Evolutionary conservation across 2,797 vertebrate species (phyloP).

Genomic region (Myotis vivesi): DNA sequence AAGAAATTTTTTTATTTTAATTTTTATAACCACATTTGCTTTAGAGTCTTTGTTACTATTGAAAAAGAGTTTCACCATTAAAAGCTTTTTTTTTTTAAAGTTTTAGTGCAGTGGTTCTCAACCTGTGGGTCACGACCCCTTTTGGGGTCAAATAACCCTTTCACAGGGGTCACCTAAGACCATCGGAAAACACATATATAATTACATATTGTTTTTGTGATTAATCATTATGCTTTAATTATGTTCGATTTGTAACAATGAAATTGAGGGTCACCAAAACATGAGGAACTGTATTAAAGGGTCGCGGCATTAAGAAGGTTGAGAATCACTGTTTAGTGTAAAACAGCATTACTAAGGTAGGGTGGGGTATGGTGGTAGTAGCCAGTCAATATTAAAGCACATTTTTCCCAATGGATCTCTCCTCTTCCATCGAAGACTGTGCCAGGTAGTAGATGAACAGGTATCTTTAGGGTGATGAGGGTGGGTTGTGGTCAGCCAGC

Average conservation of each 20-base stretch:
- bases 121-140: too few species aligned
- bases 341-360: neutral
- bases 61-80: neutral
- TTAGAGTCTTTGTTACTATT: neutral
- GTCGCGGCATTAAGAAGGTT: too few species aligned
- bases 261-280: too few species aligned
- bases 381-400: neutral
- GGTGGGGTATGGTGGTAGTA: neutral
- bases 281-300: too few species aligned
- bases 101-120: neutral
- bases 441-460: neutral
- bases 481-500: neutral
- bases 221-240: too few species aligned
- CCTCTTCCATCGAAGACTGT: neutral
- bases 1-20: conserved; percentile 19
- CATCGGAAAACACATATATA: too few species aligned
- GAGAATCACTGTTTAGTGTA: neutral
- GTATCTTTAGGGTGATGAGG: neutral
- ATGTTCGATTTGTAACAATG: too few species aligned
- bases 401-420: neutral
- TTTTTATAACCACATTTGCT: conserved; percentile 2
- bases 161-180: too few species aligned
- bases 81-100: neutral
- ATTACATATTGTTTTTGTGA: too few species aligned
- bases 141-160: too few species aligned